A percentile compares a stretch with the other conserved stretches of the same genome.
Conservation (phyloP, 1,140 invertebrate genomes). For the Ladona fulva region DNA sequence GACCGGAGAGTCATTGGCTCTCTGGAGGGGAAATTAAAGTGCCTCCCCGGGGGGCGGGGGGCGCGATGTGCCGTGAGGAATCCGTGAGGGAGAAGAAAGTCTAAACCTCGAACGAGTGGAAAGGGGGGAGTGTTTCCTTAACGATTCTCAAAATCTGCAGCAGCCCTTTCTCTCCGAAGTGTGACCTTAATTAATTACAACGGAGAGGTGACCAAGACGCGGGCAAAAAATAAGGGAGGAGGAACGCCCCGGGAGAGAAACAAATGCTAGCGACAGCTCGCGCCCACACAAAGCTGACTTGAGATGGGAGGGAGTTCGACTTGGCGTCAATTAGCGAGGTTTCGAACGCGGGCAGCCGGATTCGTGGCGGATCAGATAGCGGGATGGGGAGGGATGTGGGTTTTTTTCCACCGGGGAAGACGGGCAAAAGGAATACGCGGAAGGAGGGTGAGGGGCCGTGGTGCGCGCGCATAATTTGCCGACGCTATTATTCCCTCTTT, state of each 20-base stretch:
- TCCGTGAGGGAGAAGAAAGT: not conserved
- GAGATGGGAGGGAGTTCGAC: not conserved
- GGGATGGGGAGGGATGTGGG: not conserved
- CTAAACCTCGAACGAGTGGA: not conserved
- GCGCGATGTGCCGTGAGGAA: not conserved
- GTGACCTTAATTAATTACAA: constrained; percentile 7
- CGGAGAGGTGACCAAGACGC: constrained; percentile 2
- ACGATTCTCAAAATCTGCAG: not conserved
- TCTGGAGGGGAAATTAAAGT: not conserved
- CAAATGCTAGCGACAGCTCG: not conserved
- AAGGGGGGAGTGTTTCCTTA: not conserved
- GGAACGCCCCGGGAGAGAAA: not conserved
- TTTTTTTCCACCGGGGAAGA: no score
- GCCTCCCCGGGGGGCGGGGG: not conserved
- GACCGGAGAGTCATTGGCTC: not conserved
- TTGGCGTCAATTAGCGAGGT: not conserved
- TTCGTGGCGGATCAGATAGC: not conserved
- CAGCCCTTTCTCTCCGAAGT: not conserved
- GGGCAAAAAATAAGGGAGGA: not conserved
- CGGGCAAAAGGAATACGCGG: no score
- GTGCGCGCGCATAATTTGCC: no score
- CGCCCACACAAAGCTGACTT: not conserved
- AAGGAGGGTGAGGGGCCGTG: no score
- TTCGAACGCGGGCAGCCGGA: not conserved
- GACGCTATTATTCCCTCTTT: no score